Evolutionary conservation across 2,113 vertebrate genomes (phyloP).

Genomic region (Lophotis ruficrista): DNA sequence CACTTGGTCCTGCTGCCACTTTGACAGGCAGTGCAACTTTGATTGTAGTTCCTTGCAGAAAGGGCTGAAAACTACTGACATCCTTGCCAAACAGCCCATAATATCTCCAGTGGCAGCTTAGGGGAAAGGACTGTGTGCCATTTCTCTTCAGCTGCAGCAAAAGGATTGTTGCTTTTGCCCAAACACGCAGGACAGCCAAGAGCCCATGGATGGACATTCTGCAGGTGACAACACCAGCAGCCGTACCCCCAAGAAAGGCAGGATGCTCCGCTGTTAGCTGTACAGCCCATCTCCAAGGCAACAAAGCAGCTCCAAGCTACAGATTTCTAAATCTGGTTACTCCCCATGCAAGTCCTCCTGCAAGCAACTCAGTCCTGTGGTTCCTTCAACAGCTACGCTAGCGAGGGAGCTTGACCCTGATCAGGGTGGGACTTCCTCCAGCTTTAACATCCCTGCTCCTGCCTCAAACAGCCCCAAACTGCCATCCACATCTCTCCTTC

Average conservation of each 20-base stretch:
- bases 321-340: conserved; percentile 11
- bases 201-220: accelerated
- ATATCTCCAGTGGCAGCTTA: neutral
- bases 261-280: neutral
- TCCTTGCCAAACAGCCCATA: neutral
- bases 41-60: neutral
- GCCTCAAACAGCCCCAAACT: neutral
- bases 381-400: accelerated
- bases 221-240: neutral
- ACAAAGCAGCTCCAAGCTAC: conserved; percentile 28
- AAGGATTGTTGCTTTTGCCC: accelerated
- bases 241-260: neutral
- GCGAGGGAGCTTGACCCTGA: accelerated
- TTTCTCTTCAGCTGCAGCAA: neutral
- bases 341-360: neutral
- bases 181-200: neutral
- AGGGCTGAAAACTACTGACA: neutral
- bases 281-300: conserved; percentile 56
- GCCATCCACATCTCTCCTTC: neutral
- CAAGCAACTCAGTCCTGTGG: accelerated
- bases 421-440: neutral
- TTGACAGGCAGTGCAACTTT: neutral
- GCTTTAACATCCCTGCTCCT: neutral
- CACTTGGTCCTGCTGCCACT: neutral
- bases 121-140: accelerated